Base-by-base conservation (phyloP, 2,797 vertebrate species). In the Salarias fasciatus region DNA sequence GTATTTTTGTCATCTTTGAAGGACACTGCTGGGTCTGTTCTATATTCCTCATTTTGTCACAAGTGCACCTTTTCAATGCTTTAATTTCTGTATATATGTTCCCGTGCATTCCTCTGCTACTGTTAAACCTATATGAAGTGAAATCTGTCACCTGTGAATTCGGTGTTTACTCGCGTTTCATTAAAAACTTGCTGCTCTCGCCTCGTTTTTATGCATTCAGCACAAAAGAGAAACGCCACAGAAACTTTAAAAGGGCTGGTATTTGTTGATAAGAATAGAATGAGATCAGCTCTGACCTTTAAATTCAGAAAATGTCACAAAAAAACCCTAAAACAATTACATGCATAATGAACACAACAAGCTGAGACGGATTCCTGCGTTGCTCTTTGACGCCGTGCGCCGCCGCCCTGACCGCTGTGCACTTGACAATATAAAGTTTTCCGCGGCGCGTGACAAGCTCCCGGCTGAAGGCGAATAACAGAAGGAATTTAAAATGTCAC, bases 401-500 rank as follows among this genome's bases (percentile, higher is more conserved):
- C 28, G n/a, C 45, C n/a, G 5, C 13, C 8, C n/a, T 46, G 45
- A 33, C 40, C 10, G 11, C 36, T 11, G 5, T 11, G 13, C 18
- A 24, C 18, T 24, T 24, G 18, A 24, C 18, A 24, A 24, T 53
- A 13, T 66, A 24, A 77, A 73, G 63, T 80, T 83, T 77, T 53
- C 38, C n/a, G 0, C 15, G 14, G 8, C 53, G 11, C 55, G 69
- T 60, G 50, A 65, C 63, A 53, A 77, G 58, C 33, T 45, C 14
- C 35, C 40, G 35, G 35, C 49, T 80, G 66, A 75, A 75, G 64
- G 50, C 43, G 60, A 79, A 59, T 56, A 75, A 71, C 53, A 53
- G 75, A 75, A 68, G 53, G 65, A 75, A 76, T 79, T 80, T 77
- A 66, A 87, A 87, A 86, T 80, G 85, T 82, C 82, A 77, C 55